A percentile compares a stretch with the other conserved stretches of the same genome.
Conservation (phyloP, 2,113 vertebrate species). For the Aegotheles bennettii region DNA sequence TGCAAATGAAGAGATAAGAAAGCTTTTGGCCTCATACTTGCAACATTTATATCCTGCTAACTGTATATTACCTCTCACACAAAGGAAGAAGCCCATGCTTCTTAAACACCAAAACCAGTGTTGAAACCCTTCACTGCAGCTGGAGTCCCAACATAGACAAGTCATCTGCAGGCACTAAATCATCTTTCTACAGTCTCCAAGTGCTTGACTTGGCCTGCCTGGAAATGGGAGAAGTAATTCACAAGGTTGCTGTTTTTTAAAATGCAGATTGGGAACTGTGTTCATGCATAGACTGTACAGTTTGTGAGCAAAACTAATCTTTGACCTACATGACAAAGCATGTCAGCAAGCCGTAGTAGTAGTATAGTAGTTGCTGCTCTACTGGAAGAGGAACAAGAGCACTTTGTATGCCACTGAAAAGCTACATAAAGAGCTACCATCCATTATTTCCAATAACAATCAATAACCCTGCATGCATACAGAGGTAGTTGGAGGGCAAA, state of each 20-base stretch:
- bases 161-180: neutral
- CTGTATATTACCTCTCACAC: neutral
- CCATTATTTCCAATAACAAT: neutral
- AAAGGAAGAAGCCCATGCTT: neutral
- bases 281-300: fast-evolving
- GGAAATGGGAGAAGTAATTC: neutral
- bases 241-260: neutral
- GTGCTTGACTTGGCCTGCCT: neutral
- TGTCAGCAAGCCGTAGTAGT: fast-evolving
- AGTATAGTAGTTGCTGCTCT: neutral
- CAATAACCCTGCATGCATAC: neutral
- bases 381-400: neutral
- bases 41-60: neutral
- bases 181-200: neutral
- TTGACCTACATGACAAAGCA: neutral
- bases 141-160: neutral
- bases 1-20: neutral
- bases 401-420: neutral
- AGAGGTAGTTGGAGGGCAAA: neutral
- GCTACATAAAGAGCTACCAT: neutral
- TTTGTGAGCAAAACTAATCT: neutral
- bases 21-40: neutral
- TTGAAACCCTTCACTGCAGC: neutral
- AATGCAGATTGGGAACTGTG: neutral
- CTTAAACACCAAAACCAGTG: neutral